Base-by-base conservation (phyloP, 2,113 vertebrate species). In the Hassar affinis region DNA sequence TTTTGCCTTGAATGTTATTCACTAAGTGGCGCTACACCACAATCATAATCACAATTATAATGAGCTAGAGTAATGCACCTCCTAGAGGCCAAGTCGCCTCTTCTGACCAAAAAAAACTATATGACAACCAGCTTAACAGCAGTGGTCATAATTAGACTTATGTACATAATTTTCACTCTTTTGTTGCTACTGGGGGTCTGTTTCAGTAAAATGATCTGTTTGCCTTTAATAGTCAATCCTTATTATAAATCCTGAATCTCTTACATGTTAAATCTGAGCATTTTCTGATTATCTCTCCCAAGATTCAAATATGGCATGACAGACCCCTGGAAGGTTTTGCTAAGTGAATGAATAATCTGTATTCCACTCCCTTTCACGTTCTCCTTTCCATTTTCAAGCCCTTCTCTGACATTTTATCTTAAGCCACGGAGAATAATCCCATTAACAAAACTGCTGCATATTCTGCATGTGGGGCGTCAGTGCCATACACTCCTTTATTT, bases 401-500 rank as follows among this genome's bases (percentile, higher is more conserved):
- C 6, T 56, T 82, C 54, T 78, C 78, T 86, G 84, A 78, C 64
- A 64, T 45, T 79, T 82, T 79, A 64, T 82, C 49, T 68, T 54
- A n/a, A 79, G 68, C 57, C 76, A 66, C 54, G 38, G n/a, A 69
- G 76, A 79, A 79, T 82, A 82, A 76, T 87, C 77, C 77, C 51
- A 68, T 84, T 84, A 76, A 27, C 25, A 57, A 59, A 54, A 22
- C 81, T 75, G 57, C 52, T 74, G 52, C 51, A 47, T 78, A 79
- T 71, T 74, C n/a, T 66, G 38, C 8, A 49, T 77, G 66, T 42
- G 79, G 77, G 30, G 78, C 17, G 10, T 33, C 22, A 71, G 15
- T 52, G 51, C 42, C n/a, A n/a, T 47, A 68, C 22, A 38, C 0
- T 3, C 1, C 6, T n/a, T 45, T 47, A 11, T 71, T 66, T 66